A percentile compares a stretch with the other conserved stretches of the same genome.
phyloP scores from a whole-genome alignment of 1,140 invertebrate species.

The Vollenhovia emeryi region DNA sequence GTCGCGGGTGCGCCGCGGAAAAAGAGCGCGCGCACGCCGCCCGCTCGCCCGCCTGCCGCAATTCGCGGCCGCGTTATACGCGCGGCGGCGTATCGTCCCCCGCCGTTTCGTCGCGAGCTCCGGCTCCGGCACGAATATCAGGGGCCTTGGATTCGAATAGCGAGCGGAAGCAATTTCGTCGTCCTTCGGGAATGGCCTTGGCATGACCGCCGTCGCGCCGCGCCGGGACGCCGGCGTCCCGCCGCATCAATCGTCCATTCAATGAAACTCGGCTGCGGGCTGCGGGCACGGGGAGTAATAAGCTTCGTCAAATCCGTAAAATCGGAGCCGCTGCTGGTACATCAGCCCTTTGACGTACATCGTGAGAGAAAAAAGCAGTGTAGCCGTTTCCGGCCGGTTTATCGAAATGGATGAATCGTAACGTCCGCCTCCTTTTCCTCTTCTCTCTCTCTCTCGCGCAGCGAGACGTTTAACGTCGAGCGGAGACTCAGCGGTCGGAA shows the following conservation, averaged over 20 bases:
- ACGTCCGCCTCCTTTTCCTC: too few species aligned
- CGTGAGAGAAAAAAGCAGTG: background rate
- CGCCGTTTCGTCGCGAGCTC: background rate
- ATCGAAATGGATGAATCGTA: slow-evolving; percentile 17
- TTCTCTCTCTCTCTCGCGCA: too few species aligned
- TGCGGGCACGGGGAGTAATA: slow-evolving; percentile 47
- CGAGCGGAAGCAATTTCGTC: slow-evolving; percentile 64
- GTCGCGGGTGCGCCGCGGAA: slow-evolving; percentile 50
- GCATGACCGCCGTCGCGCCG: slow-evolving; percentile 1
- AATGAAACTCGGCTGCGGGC: slow-evolving; percentile 19
- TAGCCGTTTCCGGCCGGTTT: background rate
- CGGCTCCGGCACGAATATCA: slow-evolving; percentile 62
- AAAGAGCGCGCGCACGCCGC: slow-evolving; percentile 62
- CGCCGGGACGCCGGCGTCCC: background rate
- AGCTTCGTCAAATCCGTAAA: slow-evolving; percentile 44
- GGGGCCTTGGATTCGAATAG: slow-evolving; percentile 28
- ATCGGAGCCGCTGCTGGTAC: background rate
- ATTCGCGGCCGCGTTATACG: slow-evolving; percentile 21
- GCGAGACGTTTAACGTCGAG: background rate
- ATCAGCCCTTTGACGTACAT: background rate
- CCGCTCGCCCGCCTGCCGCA: slow-evolving; percentile 31
- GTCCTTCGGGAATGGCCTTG: slow-evolving; percentile 67
- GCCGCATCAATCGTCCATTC: slow-evolving; percentile 15
- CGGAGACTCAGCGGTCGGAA: background rate
- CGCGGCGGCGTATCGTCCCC: slow-evolving; percentile 6